A percentile compares a stretch with the other conserved stretches of the same genome.
These are phyloP conservation scores for Pseudococcus viburni DNA, from an alignment of 2,888 invertebrate species.

Conservation along the genomic window DNA sequence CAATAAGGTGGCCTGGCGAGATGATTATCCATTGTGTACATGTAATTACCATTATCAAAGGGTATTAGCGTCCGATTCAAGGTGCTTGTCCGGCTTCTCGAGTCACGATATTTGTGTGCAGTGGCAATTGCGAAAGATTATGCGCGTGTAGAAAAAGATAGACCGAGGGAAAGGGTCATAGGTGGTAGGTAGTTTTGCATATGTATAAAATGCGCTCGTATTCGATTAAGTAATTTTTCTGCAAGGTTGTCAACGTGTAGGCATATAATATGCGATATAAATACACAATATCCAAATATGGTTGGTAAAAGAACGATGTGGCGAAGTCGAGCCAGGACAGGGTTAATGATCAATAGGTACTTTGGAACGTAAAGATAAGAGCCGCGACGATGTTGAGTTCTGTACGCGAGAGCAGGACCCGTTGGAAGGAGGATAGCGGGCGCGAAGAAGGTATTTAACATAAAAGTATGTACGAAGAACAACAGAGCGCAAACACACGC, in stretches of 20 bases:
- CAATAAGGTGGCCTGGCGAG: too few relatives aligned
- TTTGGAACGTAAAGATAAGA: conserved; percentile 1
- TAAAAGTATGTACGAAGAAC: neutral
- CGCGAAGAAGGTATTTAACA: neutral
- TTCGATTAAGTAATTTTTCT: neutral
- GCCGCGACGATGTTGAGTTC: neutral
- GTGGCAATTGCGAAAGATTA: neutral
- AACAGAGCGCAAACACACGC: neutral
- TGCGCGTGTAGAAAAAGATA: neutral
- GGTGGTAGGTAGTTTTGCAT: neutral
- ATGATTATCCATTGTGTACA: too few relatives aligned
- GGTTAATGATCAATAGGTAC: neutral
- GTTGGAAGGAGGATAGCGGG: neutral
- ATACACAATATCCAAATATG: neutral
- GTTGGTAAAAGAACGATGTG: neutral
- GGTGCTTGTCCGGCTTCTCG: neutral
- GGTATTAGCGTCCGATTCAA: neutral
- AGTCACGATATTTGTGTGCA: neutral
- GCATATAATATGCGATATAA: neutral
- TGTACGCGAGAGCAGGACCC: neutral
- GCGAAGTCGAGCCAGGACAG: neutral
- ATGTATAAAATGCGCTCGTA: neutral
- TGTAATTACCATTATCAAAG: neutral
- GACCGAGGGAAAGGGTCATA: neutral
- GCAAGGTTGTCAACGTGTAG: neutral